phyloP scores from a whole-genome alignment of 2,888 invertebrate species.

The Nyleta sp. region DNA sequence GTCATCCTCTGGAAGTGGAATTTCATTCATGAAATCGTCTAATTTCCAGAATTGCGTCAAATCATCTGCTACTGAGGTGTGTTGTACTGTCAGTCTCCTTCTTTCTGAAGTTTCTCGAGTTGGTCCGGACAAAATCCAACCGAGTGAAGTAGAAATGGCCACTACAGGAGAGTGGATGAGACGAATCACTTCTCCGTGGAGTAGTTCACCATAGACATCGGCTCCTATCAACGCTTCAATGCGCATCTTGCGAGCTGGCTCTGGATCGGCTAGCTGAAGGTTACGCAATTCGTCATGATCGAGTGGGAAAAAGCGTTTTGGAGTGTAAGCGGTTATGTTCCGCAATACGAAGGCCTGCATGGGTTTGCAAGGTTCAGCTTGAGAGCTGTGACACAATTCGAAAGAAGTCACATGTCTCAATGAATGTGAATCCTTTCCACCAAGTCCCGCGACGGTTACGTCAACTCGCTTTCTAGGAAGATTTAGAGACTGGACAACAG shows the following conservation, averaged over 20 bases:
- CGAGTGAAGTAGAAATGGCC: neutral
- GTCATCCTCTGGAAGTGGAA: too few species aligned
- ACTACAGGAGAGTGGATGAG: neutral
- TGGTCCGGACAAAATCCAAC: slow-evolving; percentile 15
- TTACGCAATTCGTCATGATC: neutral
- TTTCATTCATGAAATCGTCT: too few species aligned
- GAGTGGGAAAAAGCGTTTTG: neutral
- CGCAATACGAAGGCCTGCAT: neutral
- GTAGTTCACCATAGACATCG: neutral
- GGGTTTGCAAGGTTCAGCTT: too few species aligned
- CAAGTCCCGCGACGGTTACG: too few species aligned
- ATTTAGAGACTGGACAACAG: too few species aligned
- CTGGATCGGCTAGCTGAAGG: neutral
- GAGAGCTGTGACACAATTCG: too few species aligned
- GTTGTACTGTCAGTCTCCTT: too few species aligned
- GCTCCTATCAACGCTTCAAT: slow-evolving; percentile 1
- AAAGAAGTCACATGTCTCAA: too few species aligned
- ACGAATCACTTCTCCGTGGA: neutral
- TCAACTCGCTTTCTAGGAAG: too few species aligned
- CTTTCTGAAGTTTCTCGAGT: neutral
- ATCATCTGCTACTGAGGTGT: too few species aligned
- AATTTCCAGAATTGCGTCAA: too few species aligned
- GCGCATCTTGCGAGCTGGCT: neutral
- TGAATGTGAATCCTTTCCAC: too few species aligned
- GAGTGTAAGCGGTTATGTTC: neutral